Base-by-base conservation (phyloP, 1,140 invertebrate genomes). In the Parasteatoda tepidariorum region DNA sequence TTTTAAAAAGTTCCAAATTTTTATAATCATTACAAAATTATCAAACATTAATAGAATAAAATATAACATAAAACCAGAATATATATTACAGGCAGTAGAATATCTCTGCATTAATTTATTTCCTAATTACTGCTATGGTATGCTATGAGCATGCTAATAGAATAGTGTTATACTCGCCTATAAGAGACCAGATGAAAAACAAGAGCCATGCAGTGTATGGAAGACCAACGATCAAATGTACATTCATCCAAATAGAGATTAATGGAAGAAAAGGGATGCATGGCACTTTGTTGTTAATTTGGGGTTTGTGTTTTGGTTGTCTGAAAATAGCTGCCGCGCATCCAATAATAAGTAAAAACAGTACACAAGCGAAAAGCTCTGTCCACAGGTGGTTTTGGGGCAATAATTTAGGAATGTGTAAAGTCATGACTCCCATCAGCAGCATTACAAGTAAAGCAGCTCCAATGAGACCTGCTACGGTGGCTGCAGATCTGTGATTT, bases 241-340 rank as follows among this genome's bases (percentile, higher is more conserved):
- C 61, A 28, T 85, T 70, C 83, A 86, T 73, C 85, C 83, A 85
- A 68, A 86, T 68, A 26, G 85, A 62, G 18, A 78, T 82, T 18
- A 86, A n/a, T n/a, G 85, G 85, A 57, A 86, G 74, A 38, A 84
- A 84, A 28, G 85, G 85, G 7, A 86, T 62, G 41, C 85, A 86
- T 9, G 85, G 85, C 9, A 86, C 84, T 41, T 34, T 64, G 38
- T 86, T 81, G 6, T 67, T 38, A 22, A 68, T 34, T 5, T 38
- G n/a, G 5, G 75, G 62, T 11, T 71, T 62, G 26, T 85, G 85
- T 38, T 66, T 83, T 2, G 85, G 85, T 70, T 86, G 83, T 2
- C 62, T 28, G 38, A 66, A 54, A 24, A 85, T 71, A 0, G 75
- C 24, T 3, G 70, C 75, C 0, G 84, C 22, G 41, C 55, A 85